Conservation (phyloP, 2,113 vertebrate species). For the Chloebia gouldiae region DNA sequence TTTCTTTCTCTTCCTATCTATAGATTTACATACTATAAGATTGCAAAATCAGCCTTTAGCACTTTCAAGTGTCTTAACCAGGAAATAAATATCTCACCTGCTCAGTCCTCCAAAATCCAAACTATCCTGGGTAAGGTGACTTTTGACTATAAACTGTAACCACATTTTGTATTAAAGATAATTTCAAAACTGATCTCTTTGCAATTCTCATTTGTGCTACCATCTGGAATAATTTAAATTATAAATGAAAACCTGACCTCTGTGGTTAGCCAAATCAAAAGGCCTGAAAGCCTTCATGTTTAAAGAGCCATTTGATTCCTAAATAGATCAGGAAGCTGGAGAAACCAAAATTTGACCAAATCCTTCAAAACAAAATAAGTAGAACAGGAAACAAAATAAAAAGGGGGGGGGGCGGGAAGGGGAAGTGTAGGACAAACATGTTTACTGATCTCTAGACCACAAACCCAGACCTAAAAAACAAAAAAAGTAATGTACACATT, state of each 20-base stretch:
- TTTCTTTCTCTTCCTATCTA: not conserved
- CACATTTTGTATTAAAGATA: not conserved
- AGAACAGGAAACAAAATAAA: not conserved
- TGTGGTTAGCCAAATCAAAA: slow-evolving; percentile 40
- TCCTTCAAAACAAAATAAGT: not conserved
- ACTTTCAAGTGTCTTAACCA: not conserved
- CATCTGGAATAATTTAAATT: slow-evolving; percentile 51
- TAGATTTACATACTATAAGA: not conserved
- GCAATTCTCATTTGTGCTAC: slow-evolving; percentile 5
- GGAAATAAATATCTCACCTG: not conserved
- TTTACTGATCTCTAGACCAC: not conserved
- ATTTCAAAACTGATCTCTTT: not conserved
- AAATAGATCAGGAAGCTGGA: not conserved
- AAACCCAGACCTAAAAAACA: not conserved
- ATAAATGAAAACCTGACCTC: slow-evolving; percentile 32
- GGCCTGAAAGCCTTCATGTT: not conserved
- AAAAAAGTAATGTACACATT: not conserved
- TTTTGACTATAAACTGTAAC: slow-evolving; percentile 8
- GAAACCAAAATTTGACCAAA: not conserved
- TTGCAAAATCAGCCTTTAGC: not conserved
- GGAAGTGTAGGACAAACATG: not conserved
- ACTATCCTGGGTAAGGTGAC: not conserved
- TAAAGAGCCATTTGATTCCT: slow-evolving; percentile 10
- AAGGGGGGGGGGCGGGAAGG: rapidly evolving
- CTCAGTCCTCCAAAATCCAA: slow-evolving; percentile 15